Evolutionary conservation across 2,113 vertebrate genomes (phyloP), one percentile per base, ranked within the genome.

Genomic region (Piprites chloris): DNA sequence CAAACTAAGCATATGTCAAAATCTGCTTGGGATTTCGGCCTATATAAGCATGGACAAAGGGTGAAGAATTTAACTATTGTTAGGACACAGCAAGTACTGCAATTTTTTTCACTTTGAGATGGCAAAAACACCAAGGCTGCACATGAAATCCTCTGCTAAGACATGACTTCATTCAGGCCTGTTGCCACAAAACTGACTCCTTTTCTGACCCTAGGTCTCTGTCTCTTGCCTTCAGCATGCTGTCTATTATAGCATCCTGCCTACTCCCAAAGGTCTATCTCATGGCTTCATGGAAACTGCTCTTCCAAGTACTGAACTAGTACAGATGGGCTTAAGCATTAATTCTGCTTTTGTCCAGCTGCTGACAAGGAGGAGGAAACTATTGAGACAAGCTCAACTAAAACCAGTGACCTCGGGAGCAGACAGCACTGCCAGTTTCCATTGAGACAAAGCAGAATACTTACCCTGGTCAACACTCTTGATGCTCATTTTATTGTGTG

Each of bases 301-400:
- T 88, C 50, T 77, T 93, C 78, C 55, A 63, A 63, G 52, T 74
- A 32, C 75, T 90, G 87, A 95, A 41, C 75, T 88, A 86, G 58
- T 67, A 67, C 85, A 95, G 92, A 94, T 72, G 90, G 42, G 24
- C 42, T 90, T 69, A 90, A 68, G 72, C 72, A 96, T 90, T 94
- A 90, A 88, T 91, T 77, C 42, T 86, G 28, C 42, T 96, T 94
- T 96, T 95, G 85, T 96, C 90, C 78, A 96, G 79, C 78, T 95
- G 90, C 52, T 93, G 87, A 91, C 72, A 95, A 88, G 82, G 44
- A 86, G 67, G 53, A 94, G 87, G 55, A 93, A 95, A 77, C 50
- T 56, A 55, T 30, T 77, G 91, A 91, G 92, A 91, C 75, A 88
- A 96, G 55, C 72, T 95, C 12, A 3, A 35, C 89, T 90, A 83